phyloP scores from a whole-genome alignment of 2,113 vertebrate species.

The Terrapene triunguis region DNA sequence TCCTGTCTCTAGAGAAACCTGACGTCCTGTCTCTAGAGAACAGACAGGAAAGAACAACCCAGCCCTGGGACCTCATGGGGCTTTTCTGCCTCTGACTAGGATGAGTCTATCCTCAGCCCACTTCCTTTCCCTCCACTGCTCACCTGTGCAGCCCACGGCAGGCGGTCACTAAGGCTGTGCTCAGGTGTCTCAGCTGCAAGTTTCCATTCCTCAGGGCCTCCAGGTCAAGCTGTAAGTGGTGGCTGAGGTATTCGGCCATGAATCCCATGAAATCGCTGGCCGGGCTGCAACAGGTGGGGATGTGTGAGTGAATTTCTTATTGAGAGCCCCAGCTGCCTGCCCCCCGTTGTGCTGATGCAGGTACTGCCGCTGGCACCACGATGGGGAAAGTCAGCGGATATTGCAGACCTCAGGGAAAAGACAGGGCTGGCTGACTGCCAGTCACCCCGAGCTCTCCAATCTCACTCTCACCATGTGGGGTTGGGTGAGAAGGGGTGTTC shows the following conservation, averaged over 20 bases:
- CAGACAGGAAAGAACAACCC: background rate
- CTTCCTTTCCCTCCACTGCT: background rate
- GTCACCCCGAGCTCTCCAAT: background rate
- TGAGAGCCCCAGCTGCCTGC: background rate
- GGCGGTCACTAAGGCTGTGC: slow-evolving; percentile 76
- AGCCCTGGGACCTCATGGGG: background rate
- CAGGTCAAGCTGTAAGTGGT: slow-evolving; percentile 83
- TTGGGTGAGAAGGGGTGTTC: background rate
- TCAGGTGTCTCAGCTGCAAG: slow-evolving; percentile 80
- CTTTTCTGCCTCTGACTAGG: background rate
- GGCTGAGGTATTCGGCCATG: slow-evolving; percentile 86
- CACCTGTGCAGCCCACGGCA: slow-evolving; percentile 87
- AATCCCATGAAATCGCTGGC: slow-evolving; percentile 80
- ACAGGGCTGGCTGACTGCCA: background rate
- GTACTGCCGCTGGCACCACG: background rate
- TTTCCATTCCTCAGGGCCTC: slow-evolving; percentile 82
- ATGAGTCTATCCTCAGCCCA: background rate
- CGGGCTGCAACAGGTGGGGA: slow-evolving; percentile 58
- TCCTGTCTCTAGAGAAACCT: background rate
- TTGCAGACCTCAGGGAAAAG: background rate
- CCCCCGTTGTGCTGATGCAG: background rate
- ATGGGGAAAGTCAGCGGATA: background rate
- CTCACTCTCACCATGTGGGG: background rate
- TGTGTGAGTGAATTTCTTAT: background rate
- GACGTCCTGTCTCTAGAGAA: background rate